Base-by-base conservation (phyloP, 1,140 invertebrate species). In the Cyclina sinensis region DNA sequence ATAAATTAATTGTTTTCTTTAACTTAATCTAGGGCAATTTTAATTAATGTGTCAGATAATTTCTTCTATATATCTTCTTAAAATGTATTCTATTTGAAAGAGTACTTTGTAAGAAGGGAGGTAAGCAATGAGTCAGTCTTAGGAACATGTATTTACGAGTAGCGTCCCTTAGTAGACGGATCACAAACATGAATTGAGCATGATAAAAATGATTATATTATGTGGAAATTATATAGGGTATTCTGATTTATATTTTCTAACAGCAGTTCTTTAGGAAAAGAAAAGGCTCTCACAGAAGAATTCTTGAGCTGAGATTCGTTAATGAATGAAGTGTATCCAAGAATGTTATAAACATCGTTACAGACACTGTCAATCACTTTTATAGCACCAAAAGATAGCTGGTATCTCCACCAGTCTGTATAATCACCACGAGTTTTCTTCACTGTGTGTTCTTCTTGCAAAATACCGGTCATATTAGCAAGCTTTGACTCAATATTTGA, bases 281-380 rank as follows among this genome's bases (percentile, higher is more conserved):
- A 18, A 54, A 73, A 84, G 0, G 81, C 59, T 24, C 24, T 70
- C 4, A 73, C 24, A 4, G 62, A 54, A 7, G 43, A n/a, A 51
- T 73, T 65, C 32, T 70, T 35, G 9, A 70, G 46, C 30, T 68
- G 24, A 48, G n/a, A 24, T 48, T 73, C 62, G 27, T 7, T 54
- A 18, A 7, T 27, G 21, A 84, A 84, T 27, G 16, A 21, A 5
- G 1, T 73, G 32, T 84, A 84, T 21, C 81, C 81, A 30, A 84
- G 43, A 32, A 18, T 12, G 16, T 51, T 12, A 2, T n/a, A 62
- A 16, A 86, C 70, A 43, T 76, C 39, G 18, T 27, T 30, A 62
- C 83, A 86, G 0, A 76, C 83, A 37, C n/a, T 37, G n/a, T 86
- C 68, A 39, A 86, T 76, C 1, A 76, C 68, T 76, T 86, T 59